A percentile compares a stretch with the other conserved stretches of the same genome.
Conservation (phyloP, 2,113 vertebrate genomes). For the Vireo altiloquus region DNA sequence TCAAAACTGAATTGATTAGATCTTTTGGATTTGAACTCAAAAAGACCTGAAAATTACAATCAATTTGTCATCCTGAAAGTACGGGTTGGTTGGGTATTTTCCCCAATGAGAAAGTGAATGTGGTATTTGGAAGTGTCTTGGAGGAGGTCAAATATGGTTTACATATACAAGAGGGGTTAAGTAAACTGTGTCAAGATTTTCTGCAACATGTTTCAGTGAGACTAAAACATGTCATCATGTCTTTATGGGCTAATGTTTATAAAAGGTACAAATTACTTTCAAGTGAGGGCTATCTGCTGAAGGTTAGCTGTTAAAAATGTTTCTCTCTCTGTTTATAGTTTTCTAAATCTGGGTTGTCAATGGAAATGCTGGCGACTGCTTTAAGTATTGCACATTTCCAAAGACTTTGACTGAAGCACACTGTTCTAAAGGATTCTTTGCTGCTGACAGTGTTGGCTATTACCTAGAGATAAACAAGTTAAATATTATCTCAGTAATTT, state of each 20-base stretch:
- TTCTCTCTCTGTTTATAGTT: background rate
- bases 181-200: background rate
- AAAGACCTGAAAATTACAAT: background rate
- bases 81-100: background rate
- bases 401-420: background rate
- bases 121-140: background rate
- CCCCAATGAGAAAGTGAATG: background rate
- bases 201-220: background rate
- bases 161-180: background rate
- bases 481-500: background rate
- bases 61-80: background rate
- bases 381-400: background rate
- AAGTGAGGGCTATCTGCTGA: background rate
- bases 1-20: background rate
- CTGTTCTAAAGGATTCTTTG: background rate
- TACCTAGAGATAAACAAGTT: background rate
- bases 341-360: background rate
- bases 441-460: background rate
- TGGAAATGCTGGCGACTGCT: background rate
- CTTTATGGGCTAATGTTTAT: background rate
- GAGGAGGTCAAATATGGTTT: background rate
- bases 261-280: background rate
- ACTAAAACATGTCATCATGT: background rate
- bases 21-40: background rate
- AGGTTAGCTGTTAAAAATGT: background rate